These are phyloP conservation scores for Cydia amplana DNA, from an alignment of 1,140 invertebrate genomes.

Conservation along the genomic window DNA sequence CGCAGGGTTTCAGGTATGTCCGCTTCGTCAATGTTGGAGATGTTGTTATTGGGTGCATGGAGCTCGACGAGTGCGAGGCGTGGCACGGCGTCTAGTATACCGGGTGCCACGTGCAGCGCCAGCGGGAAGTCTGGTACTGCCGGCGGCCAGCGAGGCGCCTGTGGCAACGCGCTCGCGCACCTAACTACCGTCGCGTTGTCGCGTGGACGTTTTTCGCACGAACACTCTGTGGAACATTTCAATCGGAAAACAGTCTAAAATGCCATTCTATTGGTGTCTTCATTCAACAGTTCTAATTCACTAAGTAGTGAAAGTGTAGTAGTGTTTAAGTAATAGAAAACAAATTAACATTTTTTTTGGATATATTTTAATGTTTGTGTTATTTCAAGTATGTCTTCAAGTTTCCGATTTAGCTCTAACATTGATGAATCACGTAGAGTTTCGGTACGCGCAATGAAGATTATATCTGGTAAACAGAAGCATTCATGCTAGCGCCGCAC, in stretches of 20 bases:
- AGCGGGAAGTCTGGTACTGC: neutral
- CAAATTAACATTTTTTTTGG: no score
- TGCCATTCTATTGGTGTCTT: neutral
- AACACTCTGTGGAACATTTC: neutral
- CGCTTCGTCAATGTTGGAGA: neutral
- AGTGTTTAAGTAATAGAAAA: no score
- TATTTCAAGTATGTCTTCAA: no score
- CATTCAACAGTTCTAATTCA: no score
- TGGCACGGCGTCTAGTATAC: neutral
- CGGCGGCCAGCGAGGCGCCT: neutral
- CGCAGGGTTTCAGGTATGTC: neutral
- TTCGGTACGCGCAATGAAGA: no score
- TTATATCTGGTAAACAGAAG: no score
- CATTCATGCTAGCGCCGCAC: no score
- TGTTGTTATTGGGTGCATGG: neutral
- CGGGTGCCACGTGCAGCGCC: neutral
- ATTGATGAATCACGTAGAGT: no score
- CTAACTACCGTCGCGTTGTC: neutral
- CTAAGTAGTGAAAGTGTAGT: no score
- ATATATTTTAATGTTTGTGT: no score
- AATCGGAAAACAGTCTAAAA: neutral
- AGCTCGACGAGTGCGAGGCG: constrained; percentile 3
- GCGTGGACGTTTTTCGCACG: neutral
- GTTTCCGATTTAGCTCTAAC: no score
- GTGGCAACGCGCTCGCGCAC: neutral